Conservation (phyloP, 1,140 invertebrate genomes). For the Drosophila watanabei region DNA sequence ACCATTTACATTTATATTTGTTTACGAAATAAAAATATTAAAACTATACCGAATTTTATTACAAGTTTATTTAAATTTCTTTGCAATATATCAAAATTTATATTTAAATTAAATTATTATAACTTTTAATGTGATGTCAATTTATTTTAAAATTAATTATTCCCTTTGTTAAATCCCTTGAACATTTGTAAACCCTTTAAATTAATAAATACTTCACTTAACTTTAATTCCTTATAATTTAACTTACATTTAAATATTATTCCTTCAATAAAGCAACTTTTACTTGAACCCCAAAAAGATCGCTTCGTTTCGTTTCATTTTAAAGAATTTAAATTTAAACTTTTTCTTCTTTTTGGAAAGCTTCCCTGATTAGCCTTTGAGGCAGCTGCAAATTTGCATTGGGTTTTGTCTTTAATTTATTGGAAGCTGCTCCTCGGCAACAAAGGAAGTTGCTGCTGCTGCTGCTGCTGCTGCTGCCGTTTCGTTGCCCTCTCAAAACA, state of each 20-base stretch:
- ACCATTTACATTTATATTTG: too few species aligned
- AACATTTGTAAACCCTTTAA: neutral
- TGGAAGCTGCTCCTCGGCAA: slow-evolving; percentile 25
- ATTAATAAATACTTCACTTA: neutral
- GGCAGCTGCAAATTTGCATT: slow-evolving; percentile 30
- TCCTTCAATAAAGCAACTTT: slow-evolving; percentile 3
- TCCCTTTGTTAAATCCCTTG: too few species aligned
- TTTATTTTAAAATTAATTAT: neutral
- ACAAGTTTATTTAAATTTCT: too few species aligned
- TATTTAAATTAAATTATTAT: neutral
- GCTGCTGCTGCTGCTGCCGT: slow-evolving; percentile 33
- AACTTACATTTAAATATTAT: neutral
- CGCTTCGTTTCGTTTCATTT: slow-evolving; percentile 6
- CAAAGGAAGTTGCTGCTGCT: slow-evolving; percentile 45
- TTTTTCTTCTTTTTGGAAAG: neutral
- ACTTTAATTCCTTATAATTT: neutral
- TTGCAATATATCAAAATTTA: too few species aligned
- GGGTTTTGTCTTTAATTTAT: slow-evolving; percentile 36
- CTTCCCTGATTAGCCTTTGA: slow-evolving; percentile 42
- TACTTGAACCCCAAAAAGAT: neutral
- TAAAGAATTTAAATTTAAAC: slow-evolving; percentile 4
- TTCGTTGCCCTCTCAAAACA: slow-evolving; percentile 41
- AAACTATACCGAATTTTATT: too few species aligned
- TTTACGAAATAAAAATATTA: too few species aligned
- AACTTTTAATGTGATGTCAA: neutral